phyloP scores from a whole-genome alignment of 2,888 invertebrate genomes.

The Bembecia ichneumoniformis region DNA sequence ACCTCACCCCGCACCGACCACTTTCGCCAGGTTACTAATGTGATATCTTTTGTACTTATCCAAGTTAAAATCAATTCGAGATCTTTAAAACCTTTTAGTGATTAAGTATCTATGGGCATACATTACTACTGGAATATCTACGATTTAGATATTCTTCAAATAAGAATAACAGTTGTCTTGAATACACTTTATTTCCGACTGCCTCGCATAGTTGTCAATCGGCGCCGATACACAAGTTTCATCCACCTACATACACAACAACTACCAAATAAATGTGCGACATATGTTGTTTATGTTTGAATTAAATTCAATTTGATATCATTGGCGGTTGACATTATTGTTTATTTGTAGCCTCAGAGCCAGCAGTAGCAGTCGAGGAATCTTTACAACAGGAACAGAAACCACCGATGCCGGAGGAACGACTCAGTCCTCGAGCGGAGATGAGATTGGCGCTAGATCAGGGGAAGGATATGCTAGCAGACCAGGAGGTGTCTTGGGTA shows the following conservation, averaged over 20 bases:
- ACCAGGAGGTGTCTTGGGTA: constrained; percentile 64
- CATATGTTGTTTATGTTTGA: background rate
- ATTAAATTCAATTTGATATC: no score
- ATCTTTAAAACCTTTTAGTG: background rate
- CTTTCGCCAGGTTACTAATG: constrained; percentile 27
- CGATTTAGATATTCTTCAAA: no score
- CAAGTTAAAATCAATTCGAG: background rate
- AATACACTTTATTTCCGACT: no score
- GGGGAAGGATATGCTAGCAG: constrained; percentile 67
- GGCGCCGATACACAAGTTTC: no score
- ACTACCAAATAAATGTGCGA: background rate
- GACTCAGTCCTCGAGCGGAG: constrained; percentile 77
- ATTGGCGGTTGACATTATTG: no score
- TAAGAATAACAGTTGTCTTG: no score
- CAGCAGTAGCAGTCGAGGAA: constrained; percentile 45
- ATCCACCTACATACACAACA: no score
- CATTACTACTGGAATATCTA: no score
- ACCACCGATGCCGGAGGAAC: constrained; percentile 49
- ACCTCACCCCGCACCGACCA: constrained; percentile 49
- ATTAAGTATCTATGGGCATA: no score
- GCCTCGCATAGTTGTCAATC: no score
- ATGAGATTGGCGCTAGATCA: constrained; percentile 75
- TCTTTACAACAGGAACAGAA: constrained; percentile 35
- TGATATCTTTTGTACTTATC: background rate
- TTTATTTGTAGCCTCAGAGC: constrained; percentile 39